Percentiles rank a stretch among this genome's conserved stretches.
These are phyloP conservation scores for Tipula vernalis DNA, from an alignment of 2,888 invertebrate species.

Conservation along the genomic window DNA sequence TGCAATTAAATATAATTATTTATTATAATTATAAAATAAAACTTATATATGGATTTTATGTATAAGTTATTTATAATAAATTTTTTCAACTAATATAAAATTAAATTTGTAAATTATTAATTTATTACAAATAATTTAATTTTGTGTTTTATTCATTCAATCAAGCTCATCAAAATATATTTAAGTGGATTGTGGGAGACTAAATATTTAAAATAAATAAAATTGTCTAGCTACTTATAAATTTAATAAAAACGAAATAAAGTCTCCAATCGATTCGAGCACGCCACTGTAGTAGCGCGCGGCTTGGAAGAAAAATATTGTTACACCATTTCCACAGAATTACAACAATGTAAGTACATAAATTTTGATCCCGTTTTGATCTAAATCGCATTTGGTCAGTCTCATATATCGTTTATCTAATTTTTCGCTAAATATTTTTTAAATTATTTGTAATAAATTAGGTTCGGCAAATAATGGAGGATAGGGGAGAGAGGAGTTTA, in stretches of 20 bases:
- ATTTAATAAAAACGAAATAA: not conserved
- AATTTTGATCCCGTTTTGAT: not conserved
- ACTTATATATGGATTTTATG: not conserved
- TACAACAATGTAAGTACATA: not conserved
- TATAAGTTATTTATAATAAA: not conserved
- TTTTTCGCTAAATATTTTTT: not conserved
- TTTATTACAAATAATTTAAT: not conserved
- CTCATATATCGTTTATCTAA: not conserved
- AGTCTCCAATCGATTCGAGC: not conserved
- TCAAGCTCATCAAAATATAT: not conserved
- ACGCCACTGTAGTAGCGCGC: not conserved
- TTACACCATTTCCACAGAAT: not conserved
- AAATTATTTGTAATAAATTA: not conserved
- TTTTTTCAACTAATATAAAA: not conserved
- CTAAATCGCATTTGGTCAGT: not conserved
- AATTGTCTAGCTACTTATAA: not conserved
- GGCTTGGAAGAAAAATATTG: not conserved
- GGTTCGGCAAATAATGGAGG: not conserved
- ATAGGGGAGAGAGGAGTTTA: not conserved
- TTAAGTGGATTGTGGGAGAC: not conserved
- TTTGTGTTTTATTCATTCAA: not conserved
- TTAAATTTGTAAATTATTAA: not conserved
- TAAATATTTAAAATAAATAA: not conserved
- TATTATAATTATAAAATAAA: not conserved
- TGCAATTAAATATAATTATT: not conserved